Evolutionary conservation across 1,140 invertebrate species (phyloP), one percentile per base, ranked within the genome.

Genomic region (Brachionus rotundiformis): DNA sequence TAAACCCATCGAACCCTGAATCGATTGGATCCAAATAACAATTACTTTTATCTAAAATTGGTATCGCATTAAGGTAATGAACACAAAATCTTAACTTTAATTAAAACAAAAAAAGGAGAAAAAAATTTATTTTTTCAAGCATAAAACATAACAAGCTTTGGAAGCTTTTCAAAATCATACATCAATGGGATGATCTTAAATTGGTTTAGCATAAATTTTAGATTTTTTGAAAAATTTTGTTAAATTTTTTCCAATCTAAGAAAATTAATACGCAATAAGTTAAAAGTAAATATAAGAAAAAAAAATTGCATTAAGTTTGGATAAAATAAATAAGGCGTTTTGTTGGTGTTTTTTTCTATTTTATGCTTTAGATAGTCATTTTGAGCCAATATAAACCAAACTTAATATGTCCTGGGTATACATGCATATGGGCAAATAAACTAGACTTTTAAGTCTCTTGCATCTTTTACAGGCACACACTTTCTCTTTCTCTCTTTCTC

Each of bases 251-350:
- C 16, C 49, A 54, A 23, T 16, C n/a, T 10, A 54, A 54, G 29
- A 63, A 63, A 63, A 29, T 29, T 63, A 63, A 63, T 29, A 63
- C 59, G 59, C 59, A 63, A 63, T 63, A 63, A 63, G 23, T 63
- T 63, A 2, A 31, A 63, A 63, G 59, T 63, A 63, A 63, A 63
- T 63, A 63, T 29, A 10, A 31, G 13, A 63, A 31, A 29, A 63
- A 63, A 63, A 63, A 63, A 63, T 63, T 29, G 61, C 61, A 63
- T 29, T 63, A 63, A 63, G 61, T 63, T 29, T 63, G 6, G 29
- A 63, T 29, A 27, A 63, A 63, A 63, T 8, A 63, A 63, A 63
- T 29, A 63, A 63, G 61, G 61, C 61, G 61, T 63, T 63, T 63
- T 27, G 25, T 0, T 63, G 3, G 47, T 54, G 47, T 63, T 63